Base-by-base conservation (phyloP, 2,113 vertebrate genomes). In the Gallinago jamesoni region DNA sequence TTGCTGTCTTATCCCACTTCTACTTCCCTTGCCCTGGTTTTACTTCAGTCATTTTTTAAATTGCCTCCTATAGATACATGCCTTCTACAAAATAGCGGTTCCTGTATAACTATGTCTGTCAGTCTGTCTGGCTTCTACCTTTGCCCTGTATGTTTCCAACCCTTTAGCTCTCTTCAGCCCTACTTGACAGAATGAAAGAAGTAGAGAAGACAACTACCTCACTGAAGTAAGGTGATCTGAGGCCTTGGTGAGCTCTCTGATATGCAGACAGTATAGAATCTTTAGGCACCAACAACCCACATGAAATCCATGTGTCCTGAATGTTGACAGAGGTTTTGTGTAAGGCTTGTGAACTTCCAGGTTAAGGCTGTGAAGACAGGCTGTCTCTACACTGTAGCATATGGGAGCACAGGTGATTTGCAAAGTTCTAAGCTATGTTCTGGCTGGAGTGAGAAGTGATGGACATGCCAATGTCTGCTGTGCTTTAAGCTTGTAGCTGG, bases 401-500 rank as follows among this genome's bases (percentile, higher is more conserved):
- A 8, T 2, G 5, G 55, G 25, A 30, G 1, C 11, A 72, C 0
- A 3, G 14, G 27, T n/a, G 52, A 76, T 39, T 45, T 63, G 30
- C 30, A 68, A 50, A 31, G 31, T n/a, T 31, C 53, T 88, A 52
- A 35, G 16, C 43, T 43, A 5, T 0, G 2, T 21, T 24, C 37
- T 55, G 41, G 24, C 14, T 41, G 27, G 37, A 4, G 13, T 39
- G 31, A 48, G n/a, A 87, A 56, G 19, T n/a, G 18, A 16, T 28
- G 17, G 31, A 7, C 14, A 27, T 30, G 30, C 10, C 45, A 43
- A 2, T 3, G 9, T 25, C 30, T 75, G 21, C 12, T 6, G 3
- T 30, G 22, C n/a, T 39, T 16, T 23, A 16, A 35, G 4, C 1
- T 5, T 66, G 10, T 33, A 73, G 16, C 7, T 64, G 53, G 57